Evolutionary conservation across 2,113 vertebrate genomes (phyloP), one percentile per base, ranked within the genome.

Genomic region (Eolophus roseicapilla): DNA sequence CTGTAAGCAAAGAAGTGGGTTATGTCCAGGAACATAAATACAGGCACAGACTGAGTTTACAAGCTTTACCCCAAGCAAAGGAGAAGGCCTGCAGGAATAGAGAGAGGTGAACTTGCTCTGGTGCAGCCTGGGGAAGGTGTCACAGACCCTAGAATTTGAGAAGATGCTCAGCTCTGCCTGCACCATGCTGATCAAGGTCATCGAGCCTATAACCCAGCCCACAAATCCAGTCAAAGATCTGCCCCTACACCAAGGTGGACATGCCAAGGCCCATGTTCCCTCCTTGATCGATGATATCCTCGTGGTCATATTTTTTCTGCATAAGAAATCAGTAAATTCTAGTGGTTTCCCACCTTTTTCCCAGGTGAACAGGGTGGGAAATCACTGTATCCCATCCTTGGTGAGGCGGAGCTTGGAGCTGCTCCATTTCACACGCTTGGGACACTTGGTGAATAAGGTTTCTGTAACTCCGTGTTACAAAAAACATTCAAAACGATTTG

Each of bases 381-480:
- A 25, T n/a, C 5, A 31, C 50, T 27, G 46, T 15, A 8, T 67
- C 68, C 46, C 3, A 1, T 41, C 71, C 64, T 73, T 7, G 4
- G 28, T 0, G 7, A 57, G 62, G 20, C 3, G 1, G 46, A 68
- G 60, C 47, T 69, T 1, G 0, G 49, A 94, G 39, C 19, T 12
- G 4, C 64, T 55, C 6, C 1, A 15, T 27, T n/a, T 41, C 4
- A 4, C n/a, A 20, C 9, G 2, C 3, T 1, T 69, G 73, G 50
- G 33, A 63, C 73, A 16, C 52, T 11, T 1, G 3, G 25, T 46
- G 49, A 88, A 50, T 19, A 10, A 78, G 41, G n/a, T 47, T 93
- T 78, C 76, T 91, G 76, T 82, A 88, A 82, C 77, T 64, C 57
- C 86, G 29, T 63, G 88, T n/a, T 75, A 64, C 37, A 44, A 87